Evolutionary conservation across 2,797 vertebrate species (phyloP).

Genomic region (Argya squamiceps): DNA sequence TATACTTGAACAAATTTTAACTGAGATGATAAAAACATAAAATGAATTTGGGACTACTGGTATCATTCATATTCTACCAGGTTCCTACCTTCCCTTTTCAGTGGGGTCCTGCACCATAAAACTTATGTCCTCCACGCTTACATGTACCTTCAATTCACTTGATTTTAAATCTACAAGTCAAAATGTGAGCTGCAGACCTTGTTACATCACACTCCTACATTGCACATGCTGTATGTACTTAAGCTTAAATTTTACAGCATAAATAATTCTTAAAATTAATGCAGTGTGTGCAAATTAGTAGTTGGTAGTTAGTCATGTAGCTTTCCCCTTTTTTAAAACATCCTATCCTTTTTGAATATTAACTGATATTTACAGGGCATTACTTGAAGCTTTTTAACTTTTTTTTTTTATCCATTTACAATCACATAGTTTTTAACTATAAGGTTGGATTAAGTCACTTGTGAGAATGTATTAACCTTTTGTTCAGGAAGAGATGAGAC

Average conservation of each 20-base stretch:
- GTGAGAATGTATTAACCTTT: constrained; percentile 49
- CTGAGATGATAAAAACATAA: background rate
- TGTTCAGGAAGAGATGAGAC: constrained; percentile 60
- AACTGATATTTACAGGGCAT: background rate
- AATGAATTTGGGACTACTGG: background rate
- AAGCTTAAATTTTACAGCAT: background rate
- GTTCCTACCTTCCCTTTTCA: background rate
- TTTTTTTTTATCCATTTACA: constrained; percentile 16
- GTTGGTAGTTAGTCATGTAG: background rate
- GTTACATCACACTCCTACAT: background rate
- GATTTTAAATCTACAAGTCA: background rate
- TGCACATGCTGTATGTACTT: background rate
- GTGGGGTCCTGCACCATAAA: background rate
- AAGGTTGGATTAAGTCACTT: constrained; percentile 30
- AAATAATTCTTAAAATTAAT: background rate
- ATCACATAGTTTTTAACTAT: background rate
- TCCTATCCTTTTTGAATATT: background rate
- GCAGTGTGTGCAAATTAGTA: background rate
- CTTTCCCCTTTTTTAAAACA: background rate
- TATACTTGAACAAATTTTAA: background rate
- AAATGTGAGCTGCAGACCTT: background rate
- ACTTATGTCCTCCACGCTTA: background rate
- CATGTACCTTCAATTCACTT: background rate
- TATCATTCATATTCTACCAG: background rate
- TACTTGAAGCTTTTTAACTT: background rate